Evolutionary conservation across 2,113 vertebrate species (phyloP), one percentile per base, ranked within the genome.

Genomic region (Fukomys damarensis): DNA sequence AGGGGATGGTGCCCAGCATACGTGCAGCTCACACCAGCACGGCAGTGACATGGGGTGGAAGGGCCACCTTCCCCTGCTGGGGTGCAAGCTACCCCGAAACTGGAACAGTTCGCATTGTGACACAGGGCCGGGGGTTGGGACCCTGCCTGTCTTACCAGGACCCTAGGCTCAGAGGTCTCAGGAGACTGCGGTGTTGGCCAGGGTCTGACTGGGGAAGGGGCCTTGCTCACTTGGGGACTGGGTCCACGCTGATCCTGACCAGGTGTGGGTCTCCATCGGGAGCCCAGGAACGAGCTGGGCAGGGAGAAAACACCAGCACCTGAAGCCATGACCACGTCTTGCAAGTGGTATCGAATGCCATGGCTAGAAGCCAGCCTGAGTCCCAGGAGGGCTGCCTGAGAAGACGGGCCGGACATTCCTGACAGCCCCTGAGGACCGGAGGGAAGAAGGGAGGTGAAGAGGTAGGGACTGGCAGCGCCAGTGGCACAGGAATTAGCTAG

Each of bases 11-110:
- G 11, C 20, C 46, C 26, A 56, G 54, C 3, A 56, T 10, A 38
- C 11, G 3, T 10, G 35, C 1, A 65, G 2, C 19, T 43, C n/a
- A 11, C 0, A 43, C 3, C 7, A 56, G n/a, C 17, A 6, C 16
- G 4, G n/a, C 8, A 3, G 35, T 3, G 19, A 41, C 12, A 3
- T 3, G 46, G 46, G 46, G 24, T 6, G 2, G 30, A 4, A 24
- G 24, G 41, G 63, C 26, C 24, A 22, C 2, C 54, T 20, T 35
- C 16, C 32, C 13, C n/a, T 56, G 14, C 0, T 13, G 32, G 43
- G 32, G 41, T 8, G 1, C 59, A 72, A 30, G 74, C 54, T 13
- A 24, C 20, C 19, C 10, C 28, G 17, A 7, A 6, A 56, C 24
- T 49, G 13, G 26, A 66, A 83, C 54, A 56, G 11, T 16, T 3